Evolutionary conservation across 2,888 invertebrate species (phyloP).

Genomic region (Tromatobia lineatoria): DNA sequence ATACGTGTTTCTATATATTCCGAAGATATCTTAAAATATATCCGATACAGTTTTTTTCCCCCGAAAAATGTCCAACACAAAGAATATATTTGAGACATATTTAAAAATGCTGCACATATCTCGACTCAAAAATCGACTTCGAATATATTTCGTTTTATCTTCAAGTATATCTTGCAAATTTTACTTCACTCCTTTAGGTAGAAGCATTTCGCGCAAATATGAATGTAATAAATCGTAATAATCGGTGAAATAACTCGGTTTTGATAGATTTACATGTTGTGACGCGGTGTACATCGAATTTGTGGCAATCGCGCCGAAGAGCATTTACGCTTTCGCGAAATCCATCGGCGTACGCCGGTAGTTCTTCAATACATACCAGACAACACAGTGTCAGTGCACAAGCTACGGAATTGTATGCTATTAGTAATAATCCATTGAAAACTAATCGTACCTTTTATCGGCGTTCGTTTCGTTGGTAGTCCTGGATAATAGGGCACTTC

Average conservation of each 20-base stretch:
- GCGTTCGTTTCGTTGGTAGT: constrained; percentile 92
- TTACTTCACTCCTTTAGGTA: too few relatives aligned
- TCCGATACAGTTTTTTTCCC: neutral
- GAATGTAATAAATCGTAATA: neutral
- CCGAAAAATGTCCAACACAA: neutral
- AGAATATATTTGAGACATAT: neutral
- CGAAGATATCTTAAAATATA: neutral
- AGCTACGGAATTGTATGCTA: constrained; percentile 85
- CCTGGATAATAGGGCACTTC: constrained; percentile 90
- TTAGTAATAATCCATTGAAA: constrained; percentile 74
- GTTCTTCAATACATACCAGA: constrained; percentile 85
- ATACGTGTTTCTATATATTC: neutral
- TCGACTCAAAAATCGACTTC: too few relatives aligned
- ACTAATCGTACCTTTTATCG: constrained; percentile 90
- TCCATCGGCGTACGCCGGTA: constrained; percentile 61
- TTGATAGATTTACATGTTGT: neutral
- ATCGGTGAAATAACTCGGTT: neutral
- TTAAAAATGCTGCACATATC: too few relatives aligned
- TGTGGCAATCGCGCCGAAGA: constrained; percentile 9
- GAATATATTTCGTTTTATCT: too few relatives aligned
- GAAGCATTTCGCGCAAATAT: neutral
- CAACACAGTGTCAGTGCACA: constrained; percentile 81
- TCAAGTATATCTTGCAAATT: too few relatives aligned
- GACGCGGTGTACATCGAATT: constrained; percentile 41
- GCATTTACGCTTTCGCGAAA: constrained; percentile 25